Evolutionary conservation across 2,113 vertebrate species (phyloP).

Genomic region (Caracal caracal): DNA sequence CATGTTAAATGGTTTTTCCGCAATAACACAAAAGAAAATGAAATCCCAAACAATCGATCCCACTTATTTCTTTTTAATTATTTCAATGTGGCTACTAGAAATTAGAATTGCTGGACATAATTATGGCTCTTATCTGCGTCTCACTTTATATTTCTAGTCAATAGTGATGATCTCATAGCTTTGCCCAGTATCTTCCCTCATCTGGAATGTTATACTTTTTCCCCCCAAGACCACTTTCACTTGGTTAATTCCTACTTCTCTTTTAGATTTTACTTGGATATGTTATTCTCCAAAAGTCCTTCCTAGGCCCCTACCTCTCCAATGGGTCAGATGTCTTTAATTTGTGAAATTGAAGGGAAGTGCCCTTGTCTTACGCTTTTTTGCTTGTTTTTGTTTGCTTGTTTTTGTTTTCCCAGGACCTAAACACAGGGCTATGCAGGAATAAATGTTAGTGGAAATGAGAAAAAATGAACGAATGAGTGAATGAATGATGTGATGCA

Average conservation of each 20-base stretch:
- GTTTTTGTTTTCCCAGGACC: too few relatives aligned
- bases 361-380: too few relatives aligned
- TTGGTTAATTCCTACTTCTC: background rate
- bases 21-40: background rate
- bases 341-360: background rate
- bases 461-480: background rate
- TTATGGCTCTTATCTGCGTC: background rate
- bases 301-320: background rate
- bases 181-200: background rate
- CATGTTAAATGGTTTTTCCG: background rate
- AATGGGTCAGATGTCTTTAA: background rate
- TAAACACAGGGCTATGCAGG: background rate
- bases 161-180: background rate
- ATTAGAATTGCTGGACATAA: background rate
- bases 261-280: background rate
- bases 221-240: background rate
- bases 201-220: background rate
- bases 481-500: too few relatives aligned
- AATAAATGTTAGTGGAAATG: background rate
- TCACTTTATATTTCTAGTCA: background rate
- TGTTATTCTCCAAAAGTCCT: background rate
- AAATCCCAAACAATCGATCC: background rate
- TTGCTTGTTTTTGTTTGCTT: background rate
- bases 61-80: background rate
- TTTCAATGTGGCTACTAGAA: background rate